A percentile compares a stretch with the other conserved stretches of the same genome.
Conservation (phyloP, 2,797 vertebrate species). For the Molossus alvarezi region DNA sequence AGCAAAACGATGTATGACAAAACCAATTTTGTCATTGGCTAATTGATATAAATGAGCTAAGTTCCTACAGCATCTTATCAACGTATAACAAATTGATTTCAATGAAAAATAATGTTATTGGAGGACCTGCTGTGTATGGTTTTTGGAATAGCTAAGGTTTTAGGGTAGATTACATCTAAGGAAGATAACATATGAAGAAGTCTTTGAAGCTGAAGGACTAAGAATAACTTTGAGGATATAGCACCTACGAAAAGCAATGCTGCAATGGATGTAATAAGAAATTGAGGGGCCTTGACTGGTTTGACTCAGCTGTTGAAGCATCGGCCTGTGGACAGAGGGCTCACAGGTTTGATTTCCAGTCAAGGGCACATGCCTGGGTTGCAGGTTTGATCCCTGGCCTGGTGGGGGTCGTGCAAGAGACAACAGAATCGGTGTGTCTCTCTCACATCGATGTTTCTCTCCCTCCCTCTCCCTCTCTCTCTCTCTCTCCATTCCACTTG, state of each 20-base stretch:
- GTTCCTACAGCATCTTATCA: background rate
- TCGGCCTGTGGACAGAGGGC: too few species aligned
- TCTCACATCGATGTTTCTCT: too few species aligned
- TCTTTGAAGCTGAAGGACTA: constrained; percentile 9
- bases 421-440: too few species aligned
- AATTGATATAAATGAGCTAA: background rate
- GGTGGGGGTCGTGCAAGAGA: too few species aligned
- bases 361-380: too few species aligned
- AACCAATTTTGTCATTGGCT: background rate
- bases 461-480: too few species aligned
- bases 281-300: background rate
- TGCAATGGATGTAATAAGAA: background rate
- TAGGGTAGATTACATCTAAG: background rate
- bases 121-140: background rate
- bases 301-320: too few species aligned
- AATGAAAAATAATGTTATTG: background rate
- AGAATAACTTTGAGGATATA: background rate
- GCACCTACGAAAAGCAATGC: background rate
- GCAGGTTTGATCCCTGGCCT: too few species aligned
- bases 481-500: too few species aligned
- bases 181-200: background rate
- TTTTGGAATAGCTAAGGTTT: background rate
- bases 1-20: background rate
- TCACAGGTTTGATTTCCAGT: too few species aligned
- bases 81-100: background rate